These are phyloP conservation scores for Phorcus lineatus DNA, from an alignment of 2,888 invertebrate species.

Conservation along the genomic window DNA sequence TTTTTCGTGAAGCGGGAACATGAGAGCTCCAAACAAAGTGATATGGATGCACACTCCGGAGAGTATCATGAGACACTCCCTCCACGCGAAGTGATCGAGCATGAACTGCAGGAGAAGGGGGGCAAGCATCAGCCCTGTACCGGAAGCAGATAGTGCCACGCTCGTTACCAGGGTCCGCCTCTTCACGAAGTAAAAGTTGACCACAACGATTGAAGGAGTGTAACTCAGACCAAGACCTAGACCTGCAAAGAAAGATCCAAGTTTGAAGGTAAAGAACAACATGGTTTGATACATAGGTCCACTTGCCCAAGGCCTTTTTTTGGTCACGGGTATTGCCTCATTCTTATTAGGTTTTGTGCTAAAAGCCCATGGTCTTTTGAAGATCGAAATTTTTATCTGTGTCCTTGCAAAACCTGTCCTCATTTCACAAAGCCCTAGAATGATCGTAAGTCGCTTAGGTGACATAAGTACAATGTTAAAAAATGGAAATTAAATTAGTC, in stretches of 20 bases:
- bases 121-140: constrained; percentile 22
- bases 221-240: constrained; percentile 32
- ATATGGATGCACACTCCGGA: constrained; percentile 27
- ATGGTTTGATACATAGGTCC: no score
- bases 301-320: no score
- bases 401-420: no score
- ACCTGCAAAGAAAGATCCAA: constrained; percentile 19
- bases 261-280: no score
- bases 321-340: no score
- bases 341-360: no score
- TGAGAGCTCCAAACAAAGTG: constrained; percentile 34
- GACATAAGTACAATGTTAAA: no score
- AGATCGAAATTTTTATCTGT: no score
- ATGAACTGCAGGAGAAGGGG: constrained; percentile 26
- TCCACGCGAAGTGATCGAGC: constrained; percentile 34
- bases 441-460: no score
- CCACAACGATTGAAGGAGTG: constrained; percentile 34
- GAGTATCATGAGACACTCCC: constrained; percentile 31
- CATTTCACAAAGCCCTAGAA: no score
- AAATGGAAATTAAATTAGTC: no score
- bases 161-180: constrained; percentile 33
- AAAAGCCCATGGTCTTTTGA: no score
- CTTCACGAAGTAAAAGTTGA: constrained; percentile 36
- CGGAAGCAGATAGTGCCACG: constrained; percentile 29
- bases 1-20: constrained; percentile 36